phyloP scores from a whole-genome alignment of 2,113 vertebrate genomes.

The Eurypyga helias region DNA sequence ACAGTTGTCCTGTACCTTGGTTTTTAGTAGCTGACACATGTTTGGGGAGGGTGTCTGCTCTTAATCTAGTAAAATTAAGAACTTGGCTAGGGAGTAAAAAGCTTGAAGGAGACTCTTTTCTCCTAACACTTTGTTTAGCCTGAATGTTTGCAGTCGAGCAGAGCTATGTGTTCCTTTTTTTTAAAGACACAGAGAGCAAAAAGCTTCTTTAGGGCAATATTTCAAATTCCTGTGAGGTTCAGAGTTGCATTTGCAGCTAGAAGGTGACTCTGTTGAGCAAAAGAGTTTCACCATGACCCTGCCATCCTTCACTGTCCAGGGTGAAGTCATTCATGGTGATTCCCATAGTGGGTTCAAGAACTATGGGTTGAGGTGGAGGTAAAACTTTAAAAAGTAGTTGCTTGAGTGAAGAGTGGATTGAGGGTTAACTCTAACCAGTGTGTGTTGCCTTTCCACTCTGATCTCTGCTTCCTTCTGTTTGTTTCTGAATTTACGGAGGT shows the following conservation, averaged over 20 bases:
- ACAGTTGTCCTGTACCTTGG: neutral
- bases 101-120: neutral
- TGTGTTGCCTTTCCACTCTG: neutral
- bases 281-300: neutral
- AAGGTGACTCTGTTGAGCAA: neutral
- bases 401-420: neutral
- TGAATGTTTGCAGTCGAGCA: neutral
- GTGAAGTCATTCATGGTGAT: rapidly evolving
- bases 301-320: neutral
- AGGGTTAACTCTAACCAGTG: neutral
- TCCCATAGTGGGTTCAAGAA: neutral
- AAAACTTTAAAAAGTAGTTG: too few species aligned
- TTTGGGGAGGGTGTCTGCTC: neutral
- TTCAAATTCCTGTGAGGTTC: neutral
- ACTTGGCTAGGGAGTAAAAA: neutral
- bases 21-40: neutral
- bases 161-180: neutral
- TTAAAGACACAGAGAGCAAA: neutral
- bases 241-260: neutral
- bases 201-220: neutral
- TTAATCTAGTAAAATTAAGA: neutral
- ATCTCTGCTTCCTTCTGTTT: neutral
- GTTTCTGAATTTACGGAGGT: too few species aligned
- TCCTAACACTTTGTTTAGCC: neutral
- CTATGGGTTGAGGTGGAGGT: rapidly evolving